Evolutionary conservation across 53 echinoderm and acorn worm species (phyloP), one percentile per base, ranked within the genome.

Genomic region (Antedon mediterranea): DNA sequence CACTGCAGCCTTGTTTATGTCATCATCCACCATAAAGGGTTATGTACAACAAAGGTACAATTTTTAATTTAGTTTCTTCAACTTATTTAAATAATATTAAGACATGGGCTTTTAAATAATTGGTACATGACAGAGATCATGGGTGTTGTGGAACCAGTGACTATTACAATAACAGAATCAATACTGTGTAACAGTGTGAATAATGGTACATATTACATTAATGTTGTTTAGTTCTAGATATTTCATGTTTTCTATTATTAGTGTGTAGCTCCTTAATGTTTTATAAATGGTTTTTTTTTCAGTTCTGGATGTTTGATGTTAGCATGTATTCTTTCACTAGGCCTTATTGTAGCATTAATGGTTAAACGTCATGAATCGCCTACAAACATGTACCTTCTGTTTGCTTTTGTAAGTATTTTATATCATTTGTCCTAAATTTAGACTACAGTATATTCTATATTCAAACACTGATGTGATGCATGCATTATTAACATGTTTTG

Each of bases 11-110:
- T 31, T 95, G 33, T 95, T 92, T 71, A 87, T 92, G 92, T 88
- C 78, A 72, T 83, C 83, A 30, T 82, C 87, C 33, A 80, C 83
- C 11, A 76, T 95, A 77, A 92, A 90, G 72, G 74, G 43, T 26
- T 95, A 87, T 76, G 91, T 95, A 18, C 97, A 95, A 74, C 75
- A 86, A 73, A 92, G 87, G 97, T 95, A 72, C 11, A n/a, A n/a
- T n/a, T n/a, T n/a, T n/a, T n/a, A n/a, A n/a, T n/a, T n/a, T n/a
- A n/a, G n/a, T n/a, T n/a, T n/a, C n/a, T n/a, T n/a, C n/a, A n/a
- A n/a, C n/a, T n/a, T n/a, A n/a, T n/a, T n/a, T n/a, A n/a, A n/a
- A n/a, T n/a, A n/a, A n/a, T n/a, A n/a, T n/a, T n/a, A n/a, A n/a
- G n/a, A n/a, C n/a, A n/a, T n/a, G n/a, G n/a, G n/a, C n/a, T n/a